phyloP scores from a whole-genome alignment of 2,113 vertebrate species.

The crab-eating macaque (Macaca fascicularis) region DNA sequence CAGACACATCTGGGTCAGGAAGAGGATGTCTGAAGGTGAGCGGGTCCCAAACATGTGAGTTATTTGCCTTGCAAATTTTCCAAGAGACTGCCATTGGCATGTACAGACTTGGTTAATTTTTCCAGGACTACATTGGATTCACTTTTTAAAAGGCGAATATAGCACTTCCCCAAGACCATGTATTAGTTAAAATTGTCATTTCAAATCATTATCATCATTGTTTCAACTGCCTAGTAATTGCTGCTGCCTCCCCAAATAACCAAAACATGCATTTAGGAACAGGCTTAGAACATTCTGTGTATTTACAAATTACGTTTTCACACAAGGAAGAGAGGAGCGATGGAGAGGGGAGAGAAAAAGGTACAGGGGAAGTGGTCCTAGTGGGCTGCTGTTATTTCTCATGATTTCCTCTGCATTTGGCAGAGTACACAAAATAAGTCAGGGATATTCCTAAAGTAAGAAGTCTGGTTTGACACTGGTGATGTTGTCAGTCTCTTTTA shows the following conservation, averaged over 20 bases:
- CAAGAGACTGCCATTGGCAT: too few species aligned
- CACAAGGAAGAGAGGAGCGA: not conserved
- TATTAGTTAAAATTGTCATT: not conserved
- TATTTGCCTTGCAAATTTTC: not conserved
- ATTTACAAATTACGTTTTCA: not conserved
- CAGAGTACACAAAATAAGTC: not conserved
- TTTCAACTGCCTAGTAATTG: not conserved
- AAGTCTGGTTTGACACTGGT: not conserved
- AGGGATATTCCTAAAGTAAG: not conserved
- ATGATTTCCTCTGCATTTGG: not conserved
- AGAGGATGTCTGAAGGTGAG: not conserved
- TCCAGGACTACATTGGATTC: not conserved
- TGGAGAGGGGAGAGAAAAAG: fast-evolving
- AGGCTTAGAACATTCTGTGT: not conserved
- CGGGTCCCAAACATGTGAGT: too few species aligned
- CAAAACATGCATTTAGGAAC: not conserved
- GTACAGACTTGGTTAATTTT: not conserved
- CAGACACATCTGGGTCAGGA: not conserved
- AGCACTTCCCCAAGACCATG: not conserved
- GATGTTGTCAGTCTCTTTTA: not conserved
- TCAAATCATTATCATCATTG: not conserved
- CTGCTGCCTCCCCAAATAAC: not conserved
- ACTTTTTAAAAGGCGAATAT: not conserved
- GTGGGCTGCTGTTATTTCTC: not conserved
- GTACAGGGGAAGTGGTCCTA: not conserved